Conservation (phyloP, 2,888 invertebrate species). For the Lomographa bimaculata region DNA sequence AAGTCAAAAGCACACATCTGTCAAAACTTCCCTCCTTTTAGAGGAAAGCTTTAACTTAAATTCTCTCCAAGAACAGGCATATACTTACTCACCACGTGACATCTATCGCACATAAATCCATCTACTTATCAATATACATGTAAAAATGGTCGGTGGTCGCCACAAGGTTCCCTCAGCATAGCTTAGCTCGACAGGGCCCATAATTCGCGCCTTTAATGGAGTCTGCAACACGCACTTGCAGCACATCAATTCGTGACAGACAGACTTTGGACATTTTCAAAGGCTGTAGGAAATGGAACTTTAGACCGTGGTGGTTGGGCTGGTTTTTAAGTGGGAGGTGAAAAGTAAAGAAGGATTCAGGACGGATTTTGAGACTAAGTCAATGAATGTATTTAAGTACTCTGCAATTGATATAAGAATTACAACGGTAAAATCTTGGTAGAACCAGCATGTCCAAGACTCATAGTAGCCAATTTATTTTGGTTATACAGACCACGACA, state of each 20-base stretch:
- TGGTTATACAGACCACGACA: no score
- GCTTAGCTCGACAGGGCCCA: conserved; percentile 60
- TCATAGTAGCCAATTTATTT: no score
- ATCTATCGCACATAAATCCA: conserved; percentile 16
- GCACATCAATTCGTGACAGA: conserved; percentile 69
- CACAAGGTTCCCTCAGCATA: conserved; percentile 51
- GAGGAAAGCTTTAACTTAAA: no score
- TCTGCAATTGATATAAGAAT: no score
- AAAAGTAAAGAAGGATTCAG: conserved; percentile 9
- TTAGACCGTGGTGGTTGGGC: conserved; percentile 34
- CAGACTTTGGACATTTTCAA: conserved; percentile 43
- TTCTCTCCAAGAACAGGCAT: no score
- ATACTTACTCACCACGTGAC: no score
- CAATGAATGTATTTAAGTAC: no score
- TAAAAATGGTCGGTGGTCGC: conserved; percentile 62
- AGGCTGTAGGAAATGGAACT: conserved; percentile 38
- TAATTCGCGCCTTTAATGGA: conserved; percentile 72
- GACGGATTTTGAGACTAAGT: conserved; percentile 1
- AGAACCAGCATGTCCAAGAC: no score
- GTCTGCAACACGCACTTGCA: conserved; percentile 68
- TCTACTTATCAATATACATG: conserved; percentile 36
- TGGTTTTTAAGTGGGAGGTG: not conserved
- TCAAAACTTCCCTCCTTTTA: no score
- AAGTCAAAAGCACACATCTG: no score
- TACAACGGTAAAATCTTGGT: no score